Evolutionary conservation across 2,797 vertebrate genomes (phyloP).

Genomic region (Momotus momota): DNA sequence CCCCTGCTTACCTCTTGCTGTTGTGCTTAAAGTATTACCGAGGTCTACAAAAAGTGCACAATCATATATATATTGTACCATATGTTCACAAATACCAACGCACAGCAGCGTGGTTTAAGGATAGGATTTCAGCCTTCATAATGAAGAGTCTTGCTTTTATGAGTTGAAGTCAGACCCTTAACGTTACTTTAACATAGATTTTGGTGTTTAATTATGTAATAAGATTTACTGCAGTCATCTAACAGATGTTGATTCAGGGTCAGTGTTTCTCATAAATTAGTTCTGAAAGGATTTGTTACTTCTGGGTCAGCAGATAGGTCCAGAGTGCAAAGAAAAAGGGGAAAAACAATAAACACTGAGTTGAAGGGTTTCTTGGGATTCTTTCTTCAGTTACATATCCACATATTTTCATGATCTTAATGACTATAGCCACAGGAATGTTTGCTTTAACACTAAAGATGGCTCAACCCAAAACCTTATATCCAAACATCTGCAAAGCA

Average conservation of each 20-base stretch:
- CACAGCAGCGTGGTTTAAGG: slow-evolving; percentile 5
- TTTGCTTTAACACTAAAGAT: slow-evolving; percentile 73
- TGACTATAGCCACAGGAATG: slow-evolving; percentile 68
- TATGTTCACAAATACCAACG: slow-evolving; percentile 28
- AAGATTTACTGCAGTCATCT: slow-evolving; percentile 74
- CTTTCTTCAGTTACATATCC: slow-evolving; percentile 60
- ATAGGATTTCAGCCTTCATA: slow-evolving; percentile 51
- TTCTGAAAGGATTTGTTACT: slow-evolving; percentile 66
- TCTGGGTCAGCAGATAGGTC: slow-evolving; percentile 73
- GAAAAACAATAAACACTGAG: slow-evolving; percentile 41
- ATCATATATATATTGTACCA: slow-evolving; percentile 25
- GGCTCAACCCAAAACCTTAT: slow-evolving; percentile 63
- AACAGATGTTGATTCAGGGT: slow-evolving; percentile 75
- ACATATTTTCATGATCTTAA: slow-evolving; percentile 64
- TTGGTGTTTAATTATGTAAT: slow-evolving; percentile 75
- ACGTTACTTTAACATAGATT: slow-evolving; percentile 65
- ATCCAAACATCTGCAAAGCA: slow-evolving; percentile 70
- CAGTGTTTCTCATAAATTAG: slow-evolving; percentile 63
- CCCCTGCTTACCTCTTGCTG: slow-evolving; percentile 31
- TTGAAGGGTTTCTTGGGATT: slow-evolving; percentile 58
- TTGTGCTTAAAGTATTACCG: slow-evolving; percentile 25
- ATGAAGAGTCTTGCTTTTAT: slow-evolving; percentile 65
- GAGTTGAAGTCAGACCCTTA: slow-evolving; percentile 45
- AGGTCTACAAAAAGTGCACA: slow-evolving; percentile 9
- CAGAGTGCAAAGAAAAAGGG: slow-evolving; percentile 63